Evolutionary conservation across 2,113 vertebrate species (phyloP), one percentile per base, ranked within the genome.

Genomic region (Zosterops borbonicus): DNA sequence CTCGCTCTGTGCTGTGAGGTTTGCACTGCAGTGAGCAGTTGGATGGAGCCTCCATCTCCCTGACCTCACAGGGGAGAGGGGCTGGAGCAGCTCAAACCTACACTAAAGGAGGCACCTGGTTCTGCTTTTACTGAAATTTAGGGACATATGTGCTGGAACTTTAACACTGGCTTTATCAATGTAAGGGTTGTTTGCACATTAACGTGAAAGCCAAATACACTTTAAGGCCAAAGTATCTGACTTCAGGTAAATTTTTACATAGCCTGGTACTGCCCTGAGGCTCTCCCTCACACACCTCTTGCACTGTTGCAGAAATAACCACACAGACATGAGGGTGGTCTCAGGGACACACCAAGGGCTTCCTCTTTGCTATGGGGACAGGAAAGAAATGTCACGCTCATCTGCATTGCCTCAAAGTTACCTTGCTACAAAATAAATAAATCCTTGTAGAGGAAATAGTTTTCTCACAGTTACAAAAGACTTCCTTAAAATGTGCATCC

Each of bases 1-100:
- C 70, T 29, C 0, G 0, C 14, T 5, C 29, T 29, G 67, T 41
- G 23, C 71, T 33, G 18, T 0, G 5, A 33, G n/a, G 50, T 12
- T 11, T 21, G 74, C 28, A 2, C 28, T 25, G 25, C 2, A 28
- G 29, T 2, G 28, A 33, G 56, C 24, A 23, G 73, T 33, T 25
- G 53, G 25, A 33, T 22, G 56, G n/a, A 81, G 15, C 39, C 55
- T 33, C 60, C 13, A 5, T 3, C 22, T 17, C 47, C 74, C 23
- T 9, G 22, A 37, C 22, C 76, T 33, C 13, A 3, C 2, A 0
- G 11, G 35, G 20, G 6, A 60, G 4, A 69, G 67, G 20, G 27
- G 50, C 71, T 79, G 52, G 5, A 21, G 28, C 52, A 44, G 28
- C 6, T 3, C 6, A 20, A 9, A 14, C 55, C 11, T 19, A 46